Conservation (phyloP, 2,888 invertebrate species). For the Drosophila imparisetae region DNA sequence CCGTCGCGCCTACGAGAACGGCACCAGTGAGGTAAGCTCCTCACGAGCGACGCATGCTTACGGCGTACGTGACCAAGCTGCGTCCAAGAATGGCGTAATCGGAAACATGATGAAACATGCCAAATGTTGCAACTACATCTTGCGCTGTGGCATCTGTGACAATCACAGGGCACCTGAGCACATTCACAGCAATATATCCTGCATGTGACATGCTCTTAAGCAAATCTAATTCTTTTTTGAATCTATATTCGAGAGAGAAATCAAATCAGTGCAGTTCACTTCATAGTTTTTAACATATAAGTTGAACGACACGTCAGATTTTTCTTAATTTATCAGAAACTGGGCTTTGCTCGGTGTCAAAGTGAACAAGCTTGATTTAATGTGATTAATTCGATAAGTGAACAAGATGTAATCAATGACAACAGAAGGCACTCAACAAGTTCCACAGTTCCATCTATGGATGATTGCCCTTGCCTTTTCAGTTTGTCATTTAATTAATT, state of each 20-base stretch:
- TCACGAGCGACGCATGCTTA: slow-evolving; percentile 21
- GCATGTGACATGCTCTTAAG: neutral
- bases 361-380: neutral
- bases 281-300: neutral
- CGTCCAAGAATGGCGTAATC: slow-evolving; percentile 61
- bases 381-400: neutral
- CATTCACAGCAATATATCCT: neutral
- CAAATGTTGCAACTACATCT: neutral
- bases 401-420: neutral
- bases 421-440: neutral
- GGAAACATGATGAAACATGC: neutral
- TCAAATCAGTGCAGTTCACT: neutral
- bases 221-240: neutral
- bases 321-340: neutral
- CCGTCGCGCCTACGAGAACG: slow-evolving; percentile 89
- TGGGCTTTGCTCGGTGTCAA: neutral
- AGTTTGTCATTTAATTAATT: neutral
- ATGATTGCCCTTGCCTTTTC: neutral
- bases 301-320: neutral
- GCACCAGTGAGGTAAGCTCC: slow-evolving; percentile 89
- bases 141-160: neutral
- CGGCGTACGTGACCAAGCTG: slow-evolving; percentile 67
- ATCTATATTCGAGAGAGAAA: neutral
- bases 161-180: neutral
- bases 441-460: neutral